These are phyloP conservation scores for Nesometra sesokonis DNA, from an alignment of 35 echinoderm and acorn worm species.

Conservation along the genomic window DNA sequence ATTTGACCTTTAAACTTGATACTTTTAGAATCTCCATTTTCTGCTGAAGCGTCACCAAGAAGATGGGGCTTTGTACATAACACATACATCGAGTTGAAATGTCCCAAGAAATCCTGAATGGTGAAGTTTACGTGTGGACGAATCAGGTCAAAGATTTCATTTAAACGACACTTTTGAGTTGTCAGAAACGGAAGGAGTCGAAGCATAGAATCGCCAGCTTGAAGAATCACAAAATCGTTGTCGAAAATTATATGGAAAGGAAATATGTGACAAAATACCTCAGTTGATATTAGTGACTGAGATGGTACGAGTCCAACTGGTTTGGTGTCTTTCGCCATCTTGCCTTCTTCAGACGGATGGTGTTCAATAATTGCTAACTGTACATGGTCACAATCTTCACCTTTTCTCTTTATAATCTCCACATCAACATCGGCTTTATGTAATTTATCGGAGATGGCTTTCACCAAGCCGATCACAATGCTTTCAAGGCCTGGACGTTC, in stretches of 20 bases:
- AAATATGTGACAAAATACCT: constrained; percentile 73
- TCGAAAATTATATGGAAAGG: constrained; percentile 95
- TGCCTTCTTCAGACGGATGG: constrained; percentile 20
- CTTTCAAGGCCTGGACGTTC: constrained; percentile 74
- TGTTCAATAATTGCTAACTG: constrained; percentile 93
- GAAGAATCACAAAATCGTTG: constrained; percentile 49
- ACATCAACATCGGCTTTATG: constrained; percentile 70
- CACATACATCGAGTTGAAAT: constrained; percentile 87
- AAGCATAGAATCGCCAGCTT: constrained; percentile 65
- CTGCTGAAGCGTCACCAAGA: constrained; percentile 8
- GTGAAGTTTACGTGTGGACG: constrained; percentile 94
- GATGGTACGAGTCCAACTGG: constrained; percentile 21
- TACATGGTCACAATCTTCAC: constrained; percentile 84
- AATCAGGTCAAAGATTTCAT: constrained; percentile 63
- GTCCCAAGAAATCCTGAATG: constrained; percentile 78
- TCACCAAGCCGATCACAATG: constrained; percentile 77
- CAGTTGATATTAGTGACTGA: constrained; percentile 59
- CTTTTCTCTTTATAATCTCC: constrained; percentile 59
- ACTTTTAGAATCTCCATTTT: constrained; percentile 20
- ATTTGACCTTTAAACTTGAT: constrained; percentile 93
- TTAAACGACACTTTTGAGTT: constrained; percentile 41
- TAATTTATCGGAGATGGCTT: constrained; percentile 48
- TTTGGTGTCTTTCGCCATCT: constrained; percentile 2
- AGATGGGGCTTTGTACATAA: constrained; percentile 46
- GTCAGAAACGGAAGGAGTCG: constrained; percentile 45